Percentiles rank a stretch among this genome's conserved stretches.
Conservation (phyloP, 2,888 invertebrate species). For the Psylliodes chrysocephalus region DNA sequence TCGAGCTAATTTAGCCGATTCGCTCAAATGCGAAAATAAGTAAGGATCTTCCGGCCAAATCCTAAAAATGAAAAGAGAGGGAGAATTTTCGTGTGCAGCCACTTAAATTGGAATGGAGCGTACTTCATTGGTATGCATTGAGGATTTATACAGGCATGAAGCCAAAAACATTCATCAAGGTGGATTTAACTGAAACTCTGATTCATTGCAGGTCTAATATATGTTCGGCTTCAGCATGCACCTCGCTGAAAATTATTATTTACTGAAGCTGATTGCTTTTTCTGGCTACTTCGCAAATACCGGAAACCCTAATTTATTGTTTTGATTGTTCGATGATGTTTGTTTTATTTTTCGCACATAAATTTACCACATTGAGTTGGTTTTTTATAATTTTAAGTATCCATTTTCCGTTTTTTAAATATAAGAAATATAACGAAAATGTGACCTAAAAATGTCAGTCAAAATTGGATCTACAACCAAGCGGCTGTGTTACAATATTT, state of each 20-base stretch:
- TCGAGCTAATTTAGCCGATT: neutral
- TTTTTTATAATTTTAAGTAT: constrained; percentile 43
- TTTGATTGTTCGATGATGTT: constrained; percentile 37
- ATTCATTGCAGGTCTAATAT: constrained; percentile 66
- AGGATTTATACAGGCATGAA: constrained; percentile 67
- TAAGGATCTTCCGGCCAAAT: constrained; percentile 8
- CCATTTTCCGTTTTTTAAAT: too few relatives aligned
- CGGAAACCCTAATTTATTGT: constrained; percentile 46
- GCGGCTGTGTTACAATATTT: too few relatives aligned
- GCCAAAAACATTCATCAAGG: constrained; percentile 67
- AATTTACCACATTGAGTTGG: neutral
- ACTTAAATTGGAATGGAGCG: constrained; percentile 60
- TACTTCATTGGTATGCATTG: constrained; percentile 67
- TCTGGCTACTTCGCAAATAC: constrained; percentile 53
- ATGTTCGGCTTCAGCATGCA: constrained; percentile 63
- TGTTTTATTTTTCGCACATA: constrained; percentile 3
- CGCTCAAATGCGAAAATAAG: constrained; percentile 11
- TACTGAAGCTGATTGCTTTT: constrained; percentile 61
- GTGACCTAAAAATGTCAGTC: too few relatives aligned
- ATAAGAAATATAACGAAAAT: too few relatives aligned
- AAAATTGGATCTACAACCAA: too few relatives aligned
- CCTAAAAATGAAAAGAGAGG: constrained; percentile 44
- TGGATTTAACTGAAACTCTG: constrained; percentile 67
- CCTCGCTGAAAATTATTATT: constrained; percentile 63
- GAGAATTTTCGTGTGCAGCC: constrained; percentile 53